Conservation (phyloP, 2,797 vertebrate genomes). For the Liparis tanakae region DNA sequence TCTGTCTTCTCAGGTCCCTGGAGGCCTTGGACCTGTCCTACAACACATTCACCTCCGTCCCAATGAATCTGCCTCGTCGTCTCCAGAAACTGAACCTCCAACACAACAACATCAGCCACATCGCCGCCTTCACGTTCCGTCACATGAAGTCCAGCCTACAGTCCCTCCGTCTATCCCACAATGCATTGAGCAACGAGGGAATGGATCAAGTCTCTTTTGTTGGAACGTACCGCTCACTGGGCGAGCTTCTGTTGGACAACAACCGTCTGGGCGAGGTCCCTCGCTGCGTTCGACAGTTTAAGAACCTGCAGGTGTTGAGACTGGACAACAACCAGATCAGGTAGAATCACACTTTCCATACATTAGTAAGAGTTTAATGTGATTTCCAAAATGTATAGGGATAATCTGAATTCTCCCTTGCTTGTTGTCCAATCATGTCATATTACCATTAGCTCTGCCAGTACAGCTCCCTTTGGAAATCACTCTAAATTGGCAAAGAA, state of each 20-base stretch:
- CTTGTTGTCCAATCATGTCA: slow-evolving; percentile 7
- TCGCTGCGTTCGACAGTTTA: slow-evolving; percentile 80
- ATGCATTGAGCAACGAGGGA: slow-evolving; percentile 68
- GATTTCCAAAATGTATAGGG: slow-evolving; percentile 15
- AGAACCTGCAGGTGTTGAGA: slow-evolving; percentile 79
- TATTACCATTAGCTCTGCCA: slow-evolving; percentile 17
- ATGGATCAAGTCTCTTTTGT: slow-evolving; percentile 78
- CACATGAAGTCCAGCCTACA: slow-evolving; percentile 83
- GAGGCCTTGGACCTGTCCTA: slow-evolving; percentile 83
- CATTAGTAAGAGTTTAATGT: neutral
- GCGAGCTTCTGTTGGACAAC: slow-evolving; percentile 83
- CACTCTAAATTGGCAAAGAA: slow-evolving; percentile 21
- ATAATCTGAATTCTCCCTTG: neutral
- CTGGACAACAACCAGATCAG: slow-evolving; percentile 87
- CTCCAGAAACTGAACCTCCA: slow-evolving; percentile 79
- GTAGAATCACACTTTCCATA: slow-evolving; percentile 34
- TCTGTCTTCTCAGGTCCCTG: slow-evolving; percentile 76
- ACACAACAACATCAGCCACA: slow-evolving; percentile 79
- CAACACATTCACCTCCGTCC: slow-evolving; percentile 79
- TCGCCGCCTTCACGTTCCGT: slow-evolving; percentile 78
- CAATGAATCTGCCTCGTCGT: slow-evolving; percentile 77
- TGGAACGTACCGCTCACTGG: slow-evolving; percentile 80
- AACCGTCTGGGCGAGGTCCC: slow-evolving; percentile 82
- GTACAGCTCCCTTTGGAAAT: slow-evolving; percentile 9
- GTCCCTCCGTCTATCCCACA: slow-evolving; percentile 83